Conservation (phyloP, 2,113 vertebrate genomes). For the Acanthochromis polyacanthus region DNA sequence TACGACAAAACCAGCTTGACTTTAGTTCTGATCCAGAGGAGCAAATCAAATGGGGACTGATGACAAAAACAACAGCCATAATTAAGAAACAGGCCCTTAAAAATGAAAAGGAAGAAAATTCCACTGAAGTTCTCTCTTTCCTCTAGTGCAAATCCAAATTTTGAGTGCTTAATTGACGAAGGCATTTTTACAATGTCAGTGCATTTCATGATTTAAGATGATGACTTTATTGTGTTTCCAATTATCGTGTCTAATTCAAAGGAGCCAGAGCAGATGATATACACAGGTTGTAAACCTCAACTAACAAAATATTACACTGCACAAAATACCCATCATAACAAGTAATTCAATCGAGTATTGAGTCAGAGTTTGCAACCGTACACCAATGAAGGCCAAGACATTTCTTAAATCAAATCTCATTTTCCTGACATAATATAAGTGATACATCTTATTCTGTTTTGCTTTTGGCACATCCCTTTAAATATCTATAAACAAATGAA, state of each 20-base stretch:
- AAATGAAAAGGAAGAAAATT: conserved; percentile 39
- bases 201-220: conserved; percentile 61
- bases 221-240: conserved; percentile 68
- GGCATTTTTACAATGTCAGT: conserved; percentile 64
- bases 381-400: not conserved
- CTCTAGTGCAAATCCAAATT: conserved; percentile 48
- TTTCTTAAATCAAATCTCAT: conserved; percentile 33
- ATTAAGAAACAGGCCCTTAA: conserved; percentile 43
- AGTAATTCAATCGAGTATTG: conserved; percentile 19
- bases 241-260: conserved; percentile 58
- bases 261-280: conserved; percentile 54
- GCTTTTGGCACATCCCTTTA: conserved; percentile 6
- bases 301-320: conserved; percentile 34
- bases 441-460: conserved; percentile 1
- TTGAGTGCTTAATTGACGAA: conserved; percentile 20
- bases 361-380: conserved; percentile 20
- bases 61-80: conserved; percentile 72
- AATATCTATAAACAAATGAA: conserved; percentile 34
- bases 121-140: conserved; percentile 37
- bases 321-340: conserved; percentile 35
- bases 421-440: conserved; percentile 28
- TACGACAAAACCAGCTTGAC: conserved; percentile 61
- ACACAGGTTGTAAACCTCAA: conserved; percentile 52
- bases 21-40: conserved; percentile 65
- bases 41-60: conserved; percentile 66